phyloP scores from a whole-genome alignment of 1,140 invertebrate genomes.

The Pararge aegeria region DNA sequence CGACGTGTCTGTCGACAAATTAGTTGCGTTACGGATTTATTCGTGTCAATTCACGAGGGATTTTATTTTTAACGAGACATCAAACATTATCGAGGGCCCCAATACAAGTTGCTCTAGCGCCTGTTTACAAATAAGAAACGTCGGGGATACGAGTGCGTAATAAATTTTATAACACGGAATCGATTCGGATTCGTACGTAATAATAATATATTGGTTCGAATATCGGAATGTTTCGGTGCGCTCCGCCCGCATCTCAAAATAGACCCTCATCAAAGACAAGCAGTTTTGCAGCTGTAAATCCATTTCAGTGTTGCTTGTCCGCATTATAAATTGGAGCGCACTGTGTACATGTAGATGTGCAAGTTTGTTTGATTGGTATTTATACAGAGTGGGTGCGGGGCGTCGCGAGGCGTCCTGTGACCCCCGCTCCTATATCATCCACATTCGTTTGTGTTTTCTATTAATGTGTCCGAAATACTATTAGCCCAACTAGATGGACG shows the following conservation, averaged over 20 bases:
- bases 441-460: constrained; percentile 68
- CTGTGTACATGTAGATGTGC: constrained; percentile 44
- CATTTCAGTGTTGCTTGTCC: constrained; percentile 75
- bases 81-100: constrained; percentile 70
- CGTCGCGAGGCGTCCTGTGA: constrained; percentile 41
- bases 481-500: constrained; percentile 60
- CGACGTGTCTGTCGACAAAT: constrained; percentile 71
- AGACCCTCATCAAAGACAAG: constrained; percentile 79
- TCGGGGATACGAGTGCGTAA: constrained; percentile 73
- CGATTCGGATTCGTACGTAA: constrained; percentile 73
- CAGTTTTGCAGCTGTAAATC: constrained; percentile 79
- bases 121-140: constrained; percentile 77
- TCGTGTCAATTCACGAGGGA: constrained; percentile 64
- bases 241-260: constrained; percentile 72
- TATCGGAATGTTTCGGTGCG: constrained; percentile 75
- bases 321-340: constrained; percentile 74
- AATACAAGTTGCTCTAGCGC: constrained; percentile 60
- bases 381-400: constrained; percentile 32
- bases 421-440: constrained; percentile 48
- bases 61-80: constrained; percentile 78
- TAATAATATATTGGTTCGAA: constrained; percentile 77
- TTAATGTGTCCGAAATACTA: constrained; percentile 63
- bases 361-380: constrained; percentile 50
- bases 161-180: constrained; percentile 77
- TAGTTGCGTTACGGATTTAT: constrained; percentile 67